A percentile compares a stretch with the other conserved stretches of the same genome.
Evolutionary conservation across 2,888 invertebrate genomes (phyloP).

Genomic region (Heliconius ethilla): DNA sequence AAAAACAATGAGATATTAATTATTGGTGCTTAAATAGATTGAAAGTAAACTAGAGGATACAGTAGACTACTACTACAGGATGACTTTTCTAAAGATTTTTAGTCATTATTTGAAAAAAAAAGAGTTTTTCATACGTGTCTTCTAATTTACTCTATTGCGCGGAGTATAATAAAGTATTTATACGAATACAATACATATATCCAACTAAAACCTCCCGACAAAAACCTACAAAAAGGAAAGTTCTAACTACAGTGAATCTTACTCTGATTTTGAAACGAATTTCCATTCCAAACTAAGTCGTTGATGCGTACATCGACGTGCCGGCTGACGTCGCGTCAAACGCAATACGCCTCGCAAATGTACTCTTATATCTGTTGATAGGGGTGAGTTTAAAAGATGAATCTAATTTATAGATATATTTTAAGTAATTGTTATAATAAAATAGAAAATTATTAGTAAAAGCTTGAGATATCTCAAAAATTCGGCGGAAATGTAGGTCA

Average conservation of each 20-base stretch:
- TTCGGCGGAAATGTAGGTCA: too few relatives aligned
- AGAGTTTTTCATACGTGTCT: too few relatives aligned
- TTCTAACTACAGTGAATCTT: constrained; percentile 16
- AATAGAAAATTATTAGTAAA: neutral
- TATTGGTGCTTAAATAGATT: too few relatives aligned
- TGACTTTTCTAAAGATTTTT: too few relatives aligned
- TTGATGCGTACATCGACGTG: constrained; percentile 32
- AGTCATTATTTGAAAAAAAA: too few relatives aligned
- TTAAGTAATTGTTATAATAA: neutral
- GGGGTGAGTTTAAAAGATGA: constrained; percentile 14
- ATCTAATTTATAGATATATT: neutral
- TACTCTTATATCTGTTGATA: constrained; percentile 15
- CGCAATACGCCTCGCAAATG: constrained; percentile 12
- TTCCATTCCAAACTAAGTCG: constrained; percentile 23
- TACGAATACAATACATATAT: neutral
- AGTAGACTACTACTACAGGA: too few relatives aligned
- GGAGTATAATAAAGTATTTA: neutral
- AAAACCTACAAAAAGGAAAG: neutral
- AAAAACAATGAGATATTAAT: too few relatives aligned
- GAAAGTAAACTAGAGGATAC: too few relatives aligned
- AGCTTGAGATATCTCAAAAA: too few relatives aligned
- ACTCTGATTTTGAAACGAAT: constrained; percentile 7
- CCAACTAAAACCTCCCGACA: neutral
- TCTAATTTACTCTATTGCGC: neutral
- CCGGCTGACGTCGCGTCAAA: constrained; percentile 28